These are phyloP conservation scores for Octonoba sinensis DNA, from an alignment of 2,888 invertebrate species.

Conservation along the genomic window DNA sequence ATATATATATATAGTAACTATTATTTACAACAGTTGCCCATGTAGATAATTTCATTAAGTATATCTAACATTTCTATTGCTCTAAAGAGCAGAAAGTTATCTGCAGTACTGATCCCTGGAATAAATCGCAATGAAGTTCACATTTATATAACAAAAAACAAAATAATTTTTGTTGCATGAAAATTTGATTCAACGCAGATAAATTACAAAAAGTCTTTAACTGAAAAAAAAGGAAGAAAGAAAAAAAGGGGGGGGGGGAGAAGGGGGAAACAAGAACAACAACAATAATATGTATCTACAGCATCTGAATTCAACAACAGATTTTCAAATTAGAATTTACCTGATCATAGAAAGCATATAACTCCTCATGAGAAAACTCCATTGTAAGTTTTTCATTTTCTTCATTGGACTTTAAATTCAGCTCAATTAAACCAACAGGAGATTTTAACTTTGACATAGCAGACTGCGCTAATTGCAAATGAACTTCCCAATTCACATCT, in stretches of 20 bases:
- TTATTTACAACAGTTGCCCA: too few relatives aligned
- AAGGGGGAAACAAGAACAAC: not conserved
- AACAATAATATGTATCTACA: not conserved
- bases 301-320: not conserved
- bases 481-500: constrained; percentile 71
- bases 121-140: too few relatives aligned
- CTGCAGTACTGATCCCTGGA: too few relatives aligned
- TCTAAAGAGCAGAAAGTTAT: too few relatives aligned
- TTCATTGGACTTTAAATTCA: constrained; percentile 68
- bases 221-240: not conserved
- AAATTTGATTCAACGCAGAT: too few relatives aligned
- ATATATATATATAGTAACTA: too few relatives aligned
- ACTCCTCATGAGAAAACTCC: constrained; percentile 71
- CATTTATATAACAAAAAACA: too few relatives aligned
- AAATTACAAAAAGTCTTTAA: not conserved
- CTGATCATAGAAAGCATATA: constrained; percentile 65
- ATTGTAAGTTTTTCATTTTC: constrained; percentile 69
- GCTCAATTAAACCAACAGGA: constrained; percentile 70
- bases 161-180: too few relatives aligned
- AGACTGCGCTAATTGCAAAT: constrained; percentile 70
- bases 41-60: too few relatives aligned
- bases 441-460: constrained; percentile 70
- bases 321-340: constrained; percentile 11
- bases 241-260: not conserved
- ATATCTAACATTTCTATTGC: too few relatives aligned